Evolutionary conservation across 2,888 invertebrate species (phyloP), one percentile per base, ranked within the genome.

Genomic region (Epirrhoe tristata): DNA sequence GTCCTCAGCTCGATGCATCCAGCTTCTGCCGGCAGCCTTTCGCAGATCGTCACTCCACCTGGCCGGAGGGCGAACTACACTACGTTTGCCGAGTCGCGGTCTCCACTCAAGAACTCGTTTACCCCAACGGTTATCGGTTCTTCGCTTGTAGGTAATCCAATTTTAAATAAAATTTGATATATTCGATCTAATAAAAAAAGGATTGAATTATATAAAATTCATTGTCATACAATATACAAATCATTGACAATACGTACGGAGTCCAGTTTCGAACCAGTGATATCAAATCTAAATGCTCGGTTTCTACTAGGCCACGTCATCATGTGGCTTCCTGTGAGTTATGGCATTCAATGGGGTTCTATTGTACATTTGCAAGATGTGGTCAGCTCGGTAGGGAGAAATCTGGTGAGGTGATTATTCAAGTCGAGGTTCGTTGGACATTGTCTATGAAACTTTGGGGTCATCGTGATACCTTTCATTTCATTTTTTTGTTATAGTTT

Each of bases 341-440:
- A 67, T 67, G 39, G 56, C 57, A 59, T 60, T 46, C 56, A 63
- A 60, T 63, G 53, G 57, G 63, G 56, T 63, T 63, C 32, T 54
- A 39, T 63, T 55, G 54, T 63, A 63, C 58, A 67, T 63, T 63
- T 50, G 50, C 59, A 63, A 67, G 59, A 56, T 67, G 67, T 36
- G 67, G 60, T 66, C 56, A 57, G 36, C 7, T 43, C 36, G 58
- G 57, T 57, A 34, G 55, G 48, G 63, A 39, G 63, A 63, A n/a
- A 67, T 67, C 67, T 67, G 67, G 67, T 43, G 50, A 59, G 63
- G 67, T 67, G 59, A 67, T 67, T 63, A 67, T 67, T 67, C 67
- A 67, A 60, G 59, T 48, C 51, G 66, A 58, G 53, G 62, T 51
- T 39, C 59, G 62, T 60, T 67, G 46, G 56, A 53, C 56, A 31